Base-by-base conservation (phyloP, 2,113 vertebrate genomes). In the Neoarius graeffei region DNA sequence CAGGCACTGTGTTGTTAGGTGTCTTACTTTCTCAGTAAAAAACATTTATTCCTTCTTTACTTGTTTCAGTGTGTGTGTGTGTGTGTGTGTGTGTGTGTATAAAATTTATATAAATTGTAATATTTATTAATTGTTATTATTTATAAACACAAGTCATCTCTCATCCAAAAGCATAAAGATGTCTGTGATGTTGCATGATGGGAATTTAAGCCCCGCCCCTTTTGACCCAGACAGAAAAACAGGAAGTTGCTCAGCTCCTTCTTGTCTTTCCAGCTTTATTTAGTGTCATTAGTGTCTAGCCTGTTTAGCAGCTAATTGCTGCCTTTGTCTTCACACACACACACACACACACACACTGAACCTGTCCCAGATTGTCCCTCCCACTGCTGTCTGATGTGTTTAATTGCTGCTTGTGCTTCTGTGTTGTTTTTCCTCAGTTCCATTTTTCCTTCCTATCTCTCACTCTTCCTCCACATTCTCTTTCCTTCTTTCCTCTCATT, bases 341-440 rank as follows among this genome's bases (percentile, higher is more conserved):
- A 42, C 23, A 20, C 35, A 35, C 69, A 8, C 69, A 73, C 30
- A 42, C 71, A 20, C 35, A 42, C 35, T 23, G 30, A 25, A 13
- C 54, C 62, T 56, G 74, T 20, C 81, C 62, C 69, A 69, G 71
- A 76, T 50, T 83, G 30, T 88, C 50, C 71, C 82, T 79, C 87
- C 71, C 59, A 54, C 69, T 54, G 81, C 52, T 56, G 56, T 87
- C 73, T 77, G 86, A 88, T 88, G 62, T 83, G 81, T 50, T 73
- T 77, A 88, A 88, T 74, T 88, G 59, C 81, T 35, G 77, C 77
- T 42, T 86, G 71, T 50, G 35, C 35, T 50, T 50, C 8, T 8
- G 17, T 73, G 0, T 27, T 15, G 5, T 27, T 2, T 57, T n/a
- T 57, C 42, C 27, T 10, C 80, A 30, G 8, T 20, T 57, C 30